Evolutionary conservation across 2,888 invertebrate genomes (phyloP), one percentile per base, ranked within the genome.

Genomic region (Pheosia gnoma): DNA sequence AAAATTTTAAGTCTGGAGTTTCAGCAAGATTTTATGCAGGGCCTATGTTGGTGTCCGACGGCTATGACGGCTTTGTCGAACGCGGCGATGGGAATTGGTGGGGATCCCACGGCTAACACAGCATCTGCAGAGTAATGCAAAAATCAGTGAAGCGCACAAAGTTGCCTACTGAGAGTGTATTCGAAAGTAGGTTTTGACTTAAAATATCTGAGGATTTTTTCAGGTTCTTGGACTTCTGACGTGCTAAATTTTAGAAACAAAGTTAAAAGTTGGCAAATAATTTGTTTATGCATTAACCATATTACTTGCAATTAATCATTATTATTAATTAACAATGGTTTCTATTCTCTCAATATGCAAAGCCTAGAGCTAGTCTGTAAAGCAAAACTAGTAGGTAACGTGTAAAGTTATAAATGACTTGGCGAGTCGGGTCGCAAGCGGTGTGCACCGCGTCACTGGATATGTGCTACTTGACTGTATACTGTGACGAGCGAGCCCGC

Each of bases 391-490:
- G 10, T 11, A 51, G 25, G 37, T 10, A 54, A 54, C 38, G 37
- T 13, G 9, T 54, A 59, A 59, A 58, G 47, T 62, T 64, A 64
- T 60, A 67, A 64, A 60, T 74, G 74, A 71, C 73, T 75, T 74
- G 54, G 65, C 65, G 64, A 71, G 70, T 13, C 25, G 64, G 59
- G 68, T 71, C 65, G 71, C 74, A 67, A 72, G 71, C 60, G 72
- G 71, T 67, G 76, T 61, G 60, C 66, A 64, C 41, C 65, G 74
- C 73, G 73, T 93, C 91, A 92, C 88, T 90, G 90, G 87, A 92
- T 92, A 85, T 92, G 87, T 80, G 93, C 92, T 93, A 93, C 93
- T 93, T 93, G 91, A 93, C 93, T 93, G 93, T 93, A 93, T 81
- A 93, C 91, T 83, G 93, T 93, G 88, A 93, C 87, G 81, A 91